Evolutionary conservation across 2,113 vertebrate genomes (phyloP).

Genomic region (Chlorodrepanis virens): DNA sequence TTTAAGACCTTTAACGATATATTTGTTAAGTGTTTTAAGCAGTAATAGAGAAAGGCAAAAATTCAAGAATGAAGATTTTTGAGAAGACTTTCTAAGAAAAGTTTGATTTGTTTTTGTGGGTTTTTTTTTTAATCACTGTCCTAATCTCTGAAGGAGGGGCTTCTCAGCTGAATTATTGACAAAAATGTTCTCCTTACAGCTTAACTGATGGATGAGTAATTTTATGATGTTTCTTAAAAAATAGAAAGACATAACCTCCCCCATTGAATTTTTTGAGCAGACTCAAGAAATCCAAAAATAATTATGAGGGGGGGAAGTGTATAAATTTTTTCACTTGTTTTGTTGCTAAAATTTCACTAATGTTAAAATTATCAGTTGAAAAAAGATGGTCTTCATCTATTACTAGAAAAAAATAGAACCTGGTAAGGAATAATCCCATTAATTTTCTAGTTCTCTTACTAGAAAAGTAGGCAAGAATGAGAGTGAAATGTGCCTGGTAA

Average conservation of each 20-base stretch:
- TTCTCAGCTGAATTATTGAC: background rate
- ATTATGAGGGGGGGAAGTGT: background rate
- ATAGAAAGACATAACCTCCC: background rate
- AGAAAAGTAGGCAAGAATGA: background rate
- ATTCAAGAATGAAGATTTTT: background rate
- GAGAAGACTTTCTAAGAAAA: background rate
- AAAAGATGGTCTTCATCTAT: background rate
- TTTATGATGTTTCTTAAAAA: background rate
- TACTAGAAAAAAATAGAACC: background rate
- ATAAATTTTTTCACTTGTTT: background rate
- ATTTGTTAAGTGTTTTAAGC: background rate
- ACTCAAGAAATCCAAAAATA: background rate
- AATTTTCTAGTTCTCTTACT: background rate
- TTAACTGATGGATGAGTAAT: background rate
- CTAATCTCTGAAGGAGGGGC: background rate
- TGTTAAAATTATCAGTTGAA: background rate
- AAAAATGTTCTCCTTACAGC: background rate
- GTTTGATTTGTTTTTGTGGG: background rate
- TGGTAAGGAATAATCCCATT: background rate
- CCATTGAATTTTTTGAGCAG: background rate
- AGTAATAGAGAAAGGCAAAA: background rate
- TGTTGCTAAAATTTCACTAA: background rate
- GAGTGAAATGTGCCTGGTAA: background rate
- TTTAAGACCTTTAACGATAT: background rate
- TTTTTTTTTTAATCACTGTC: background rate